phyloP scores from a whole-genome alignment of 2,888 invertebrate species.

The Ganaspis brasiliensis region DNA sequence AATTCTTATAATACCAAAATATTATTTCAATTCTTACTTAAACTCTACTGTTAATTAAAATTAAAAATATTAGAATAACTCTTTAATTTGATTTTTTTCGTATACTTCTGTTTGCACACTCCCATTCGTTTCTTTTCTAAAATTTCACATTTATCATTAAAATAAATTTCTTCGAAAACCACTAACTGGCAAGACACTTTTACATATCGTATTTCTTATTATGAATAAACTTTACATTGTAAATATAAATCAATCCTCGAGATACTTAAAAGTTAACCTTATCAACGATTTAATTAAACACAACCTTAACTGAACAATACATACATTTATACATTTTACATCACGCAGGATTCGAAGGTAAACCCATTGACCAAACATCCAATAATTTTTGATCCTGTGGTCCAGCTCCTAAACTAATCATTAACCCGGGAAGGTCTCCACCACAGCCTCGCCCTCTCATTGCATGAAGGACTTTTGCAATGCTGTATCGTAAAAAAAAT shows the following conservation, averaged over 20 bases:
- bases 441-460: constrained; percentile 75
- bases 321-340: constrained; percentile 9
- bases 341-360: constrained; percentile 40
- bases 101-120: neutral
- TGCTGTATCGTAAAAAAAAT: constrained; percentile 65
- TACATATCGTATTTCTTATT: neutral
- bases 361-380: constrained; percentile 74
- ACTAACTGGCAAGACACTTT: neutral
- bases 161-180: neutral
- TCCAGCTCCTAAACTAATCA: constrained; percentile 78
- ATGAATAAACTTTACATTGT: neutral
- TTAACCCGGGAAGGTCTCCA: constrained; percentile 74
- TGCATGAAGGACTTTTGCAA: constrained; percentile 77
- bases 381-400: constrained; percentile 76
- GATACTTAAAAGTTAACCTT: neutral
- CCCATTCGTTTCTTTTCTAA: neutral
- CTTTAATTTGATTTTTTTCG: neutral
- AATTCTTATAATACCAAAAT: neutral
- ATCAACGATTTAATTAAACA: constrained; percentile 3
- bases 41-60: neutral
- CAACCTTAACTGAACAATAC: constrained; percentile 12
- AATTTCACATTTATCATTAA: neutral
- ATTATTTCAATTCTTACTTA: neutral
- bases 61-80: neutral
- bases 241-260: neutral